Conservation (phyloP, 1,140 invertebrate species). For the Atta texana region DNA sequence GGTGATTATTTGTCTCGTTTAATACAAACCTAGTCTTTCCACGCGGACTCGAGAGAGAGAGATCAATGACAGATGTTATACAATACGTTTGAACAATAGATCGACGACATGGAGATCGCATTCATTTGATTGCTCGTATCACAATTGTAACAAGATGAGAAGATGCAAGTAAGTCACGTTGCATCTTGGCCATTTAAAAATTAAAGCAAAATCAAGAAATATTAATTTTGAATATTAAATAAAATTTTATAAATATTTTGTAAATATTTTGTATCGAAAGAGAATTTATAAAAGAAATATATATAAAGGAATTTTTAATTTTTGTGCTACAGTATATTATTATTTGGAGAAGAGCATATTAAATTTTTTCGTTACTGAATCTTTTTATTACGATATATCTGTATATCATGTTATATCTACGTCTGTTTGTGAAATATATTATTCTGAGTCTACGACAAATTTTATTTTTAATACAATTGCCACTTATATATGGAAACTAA, state of each 20-base stretch:
- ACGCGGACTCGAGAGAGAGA: conserved; percentile 57
- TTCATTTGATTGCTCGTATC: conserved; percentile 51
- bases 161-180: conserved; percentile 13
- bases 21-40: conserved; percentile 63
- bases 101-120: conserved; percentile 62
- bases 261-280: background rate
- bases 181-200: background rate
- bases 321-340: background rate
- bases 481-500: conserved; percentile 7
- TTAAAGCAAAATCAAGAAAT: background rate
- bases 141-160: conserved; percentile 62
- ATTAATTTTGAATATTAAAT: background rate
- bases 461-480: background rate
- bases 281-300: background rate
- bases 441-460: background rate
- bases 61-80: conserved; percentile 73
- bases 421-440: conserved; percentile 6
- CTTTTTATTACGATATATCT: conserved; percentile 25
- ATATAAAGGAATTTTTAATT: background rate
- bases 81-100: conserved; percentile 70
- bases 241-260: background rate
- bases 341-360: background rate
- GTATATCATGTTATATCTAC: background rate
- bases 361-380: background rate
- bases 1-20: conserved; percentile 66